These are phyloP conservation scores for Trichomalopsis sarcophagae DNA, from an alignment of 1,140 invertebrate species.

Conservation along the genomic window DNA sequence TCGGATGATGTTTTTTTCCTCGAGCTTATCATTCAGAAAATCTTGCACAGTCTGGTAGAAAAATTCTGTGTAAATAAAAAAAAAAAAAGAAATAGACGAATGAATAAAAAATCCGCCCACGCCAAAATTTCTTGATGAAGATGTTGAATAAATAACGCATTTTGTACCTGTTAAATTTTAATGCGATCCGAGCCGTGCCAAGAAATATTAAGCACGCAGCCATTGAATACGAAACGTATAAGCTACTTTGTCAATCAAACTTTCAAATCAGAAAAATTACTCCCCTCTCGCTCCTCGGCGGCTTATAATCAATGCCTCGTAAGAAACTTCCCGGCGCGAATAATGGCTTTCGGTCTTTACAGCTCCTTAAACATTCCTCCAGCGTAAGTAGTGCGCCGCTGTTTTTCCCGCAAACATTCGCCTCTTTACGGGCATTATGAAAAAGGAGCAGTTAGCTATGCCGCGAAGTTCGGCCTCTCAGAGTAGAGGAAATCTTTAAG, in stretches of 20 bases:
- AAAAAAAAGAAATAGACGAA: no score
- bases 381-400: not conserved
- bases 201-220: no score
- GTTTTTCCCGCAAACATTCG: not conserved
- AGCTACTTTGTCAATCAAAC: not conserved
- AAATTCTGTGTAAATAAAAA: no score
- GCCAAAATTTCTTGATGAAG: no score
- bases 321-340: not conserved
- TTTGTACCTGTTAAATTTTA: no score
- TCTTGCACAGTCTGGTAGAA: no score
- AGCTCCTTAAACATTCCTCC: not conserved
- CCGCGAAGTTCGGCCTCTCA: not conserved
- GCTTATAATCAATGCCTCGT: not conserved
- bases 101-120: no score
- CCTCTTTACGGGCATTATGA: not conserved
- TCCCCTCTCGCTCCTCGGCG: not conserved
- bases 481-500: not conserved
- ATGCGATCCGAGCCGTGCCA: no score
- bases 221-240: no score
- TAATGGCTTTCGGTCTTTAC: not conserved
- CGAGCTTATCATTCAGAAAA: no score
- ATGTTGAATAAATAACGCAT: no score
- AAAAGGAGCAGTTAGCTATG: slow-evolving; percentile 21
- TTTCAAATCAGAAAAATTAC: not conserved
- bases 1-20: no score